phyloP scores from a whole-genome alignment of 2,888 invertebrate species.

The Trachelus iudaicus region DNA sequence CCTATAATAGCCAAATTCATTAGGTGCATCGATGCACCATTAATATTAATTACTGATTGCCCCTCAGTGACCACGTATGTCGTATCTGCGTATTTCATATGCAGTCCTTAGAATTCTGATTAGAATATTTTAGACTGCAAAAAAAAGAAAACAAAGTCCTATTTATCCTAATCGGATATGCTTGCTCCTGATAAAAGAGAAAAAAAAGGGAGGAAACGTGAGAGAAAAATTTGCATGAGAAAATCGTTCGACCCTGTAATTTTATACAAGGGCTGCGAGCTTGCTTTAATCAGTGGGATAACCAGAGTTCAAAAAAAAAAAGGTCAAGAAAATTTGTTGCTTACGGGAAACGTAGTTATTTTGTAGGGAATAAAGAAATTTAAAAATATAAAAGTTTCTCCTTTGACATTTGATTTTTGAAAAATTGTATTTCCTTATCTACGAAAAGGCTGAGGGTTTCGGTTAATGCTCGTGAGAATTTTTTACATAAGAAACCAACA shows the following conservation, averaged over 20 bases:
- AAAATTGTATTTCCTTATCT: neutral
- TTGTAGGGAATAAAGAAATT: neutral
- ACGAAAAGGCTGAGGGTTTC: neutral
- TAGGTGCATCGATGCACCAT: too few species aligned
- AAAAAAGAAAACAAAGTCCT: constrained; percentile 7
- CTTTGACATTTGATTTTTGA: neutral
- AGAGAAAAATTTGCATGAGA: constrained; percentile 23
- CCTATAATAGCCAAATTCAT: too few species aligned
- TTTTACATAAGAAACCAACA: neutral
- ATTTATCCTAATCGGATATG: neutral
- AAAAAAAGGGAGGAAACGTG: neutral
- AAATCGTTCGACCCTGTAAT: constrained; percentile 13
- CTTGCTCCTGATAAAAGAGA: neutral
- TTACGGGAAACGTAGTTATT: neutral
- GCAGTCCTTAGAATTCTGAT: constrained; percentile 19
- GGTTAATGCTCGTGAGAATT: neutral
- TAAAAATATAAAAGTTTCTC: neutral
- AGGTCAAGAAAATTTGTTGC: neutral
- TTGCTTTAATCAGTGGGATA: neutral
- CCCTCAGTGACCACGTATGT: too few species aligned
- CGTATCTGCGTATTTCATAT: too few species aligned
- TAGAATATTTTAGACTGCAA: constrained; percentile 17
- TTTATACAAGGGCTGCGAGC: neutral
- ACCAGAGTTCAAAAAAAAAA: neutral
- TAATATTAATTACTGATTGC: too few species aligned